phyloP scores from a whole-genome alignment of 1,140 invertebrate species.

The Meteorus sp. region DNA sequence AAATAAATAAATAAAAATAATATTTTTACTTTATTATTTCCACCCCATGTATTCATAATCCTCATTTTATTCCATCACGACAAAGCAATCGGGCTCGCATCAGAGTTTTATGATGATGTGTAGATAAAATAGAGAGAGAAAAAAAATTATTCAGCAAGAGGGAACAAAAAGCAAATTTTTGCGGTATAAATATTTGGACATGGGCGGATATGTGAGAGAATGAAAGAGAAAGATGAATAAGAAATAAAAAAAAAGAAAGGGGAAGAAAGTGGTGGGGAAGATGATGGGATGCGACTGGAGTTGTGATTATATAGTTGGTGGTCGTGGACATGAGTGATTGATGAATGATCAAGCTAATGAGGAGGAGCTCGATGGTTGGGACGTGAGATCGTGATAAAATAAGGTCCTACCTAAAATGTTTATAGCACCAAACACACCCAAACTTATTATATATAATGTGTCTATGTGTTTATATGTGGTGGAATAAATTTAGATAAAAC shows the following conservation, averaged over 20 bases:
- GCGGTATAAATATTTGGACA: conserved; percentile 26
- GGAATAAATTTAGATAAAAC: too few species aligned
- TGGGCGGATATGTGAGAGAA: conserved; percentile 19
- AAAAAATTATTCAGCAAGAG: neutral
- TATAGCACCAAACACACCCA: neutral
- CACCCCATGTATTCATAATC: too few species aligned
- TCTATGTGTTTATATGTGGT: neutral
- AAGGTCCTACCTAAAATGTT: conserved; percentile 46
- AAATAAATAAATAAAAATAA: too few species aligned
- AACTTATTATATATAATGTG: neutral
- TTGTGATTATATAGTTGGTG: too few species aligned
- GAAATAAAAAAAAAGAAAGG: conserved; percentile 3
- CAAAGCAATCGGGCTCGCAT: too few species aligned
- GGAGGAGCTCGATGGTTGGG: conserved; percentile 56
- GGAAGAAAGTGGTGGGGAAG: conserved; percentile 5
- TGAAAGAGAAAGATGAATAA: conserved; percentile 12
- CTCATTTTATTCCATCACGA: too few species aligned
- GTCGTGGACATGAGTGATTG: conserved; percentile 54
- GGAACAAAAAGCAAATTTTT: too few species aligned
- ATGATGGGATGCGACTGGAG: conserved; percentile 7
- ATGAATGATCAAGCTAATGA: conserved; percentile 58
- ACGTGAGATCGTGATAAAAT: conserved; percentile 59
- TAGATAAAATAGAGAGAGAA: neutral
- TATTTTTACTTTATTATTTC: too few species aligned
- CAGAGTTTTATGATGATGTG: too few species aligned